These are phyloP conservation scores for Harpagoxenus sublaevis DNA, from an alignment of 2,888 invertebrate species.

Conservation along the genomic window DNA sequence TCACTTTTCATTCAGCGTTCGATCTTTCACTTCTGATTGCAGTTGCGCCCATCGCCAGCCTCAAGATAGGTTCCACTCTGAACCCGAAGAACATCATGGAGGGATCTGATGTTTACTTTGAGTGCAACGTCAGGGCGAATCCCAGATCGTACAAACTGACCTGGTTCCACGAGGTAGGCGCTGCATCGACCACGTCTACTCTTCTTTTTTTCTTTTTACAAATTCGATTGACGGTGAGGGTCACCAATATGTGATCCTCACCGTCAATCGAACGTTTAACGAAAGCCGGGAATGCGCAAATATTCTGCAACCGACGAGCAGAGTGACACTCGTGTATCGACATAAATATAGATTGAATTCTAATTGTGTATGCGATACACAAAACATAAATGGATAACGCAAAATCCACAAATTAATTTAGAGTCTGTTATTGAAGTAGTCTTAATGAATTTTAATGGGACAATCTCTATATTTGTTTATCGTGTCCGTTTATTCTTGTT, in stretches of 20 bases:
- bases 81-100: conserved; percentile 95
- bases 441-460: background rate
- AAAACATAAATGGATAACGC: background rate
- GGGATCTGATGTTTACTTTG: conserved; percentile 96
- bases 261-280: conserved; percentile 5
- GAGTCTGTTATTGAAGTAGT: background rate
- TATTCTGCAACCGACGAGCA: background rate
- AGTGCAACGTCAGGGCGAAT: conserved; percentile 94
- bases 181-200: conserved; percentile 15
- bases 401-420: background rate
- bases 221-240: background rate
- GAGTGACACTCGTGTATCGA: background rate
- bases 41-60: conserved; percentile 93
- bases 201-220: background rate
- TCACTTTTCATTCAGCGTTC: background rate
- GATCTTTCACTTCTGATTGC: conserved; percentile 83
- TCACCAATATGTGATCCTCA: background rate
- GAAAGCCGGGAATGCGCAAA: background rate
- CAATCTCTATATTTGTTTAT: background rate
- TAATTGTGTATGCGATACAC: background rate
- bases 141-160: conserved; percentile 93
- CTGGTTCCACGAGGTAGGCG: conserved; percentile 94
- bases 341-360: background rate
- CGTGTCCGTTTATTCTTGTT: background rate
- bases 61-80: conserved; percentile 94